Percentiles rank a stretch among this genome's conserved stretches.
These are phyloP conservation scores for Alces alces DNA, from an alignment of 2,113 vertebrate species.

Conservation along the genomic window DNA sequence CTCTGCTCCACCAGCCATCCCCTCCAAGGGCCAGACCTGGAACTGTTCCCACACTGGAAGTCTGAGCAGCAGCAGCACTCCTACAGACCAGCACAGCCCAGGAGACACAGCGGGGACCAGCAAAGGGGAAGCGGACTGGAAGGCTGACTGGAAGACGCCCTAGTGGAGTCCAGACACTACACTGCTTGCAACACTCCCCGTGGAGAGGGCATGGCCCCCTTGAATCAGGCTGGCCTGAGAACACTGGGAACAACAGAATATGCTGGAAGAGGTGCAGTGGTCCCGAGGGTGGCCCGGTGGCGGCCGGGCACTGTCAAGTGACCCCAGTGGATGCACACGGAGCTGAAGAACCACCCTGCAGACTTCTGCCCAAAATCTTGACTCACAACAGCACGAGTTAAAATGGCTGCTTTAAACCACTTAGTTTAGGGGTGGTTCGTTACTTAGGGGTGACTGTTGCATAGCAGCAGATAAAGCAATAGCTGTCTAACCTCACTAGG, in stretches of 20 bases:
- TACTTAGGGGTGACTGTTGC: not conserved
- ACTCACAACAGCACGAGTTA: accelerated
- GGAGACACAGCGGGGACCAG: not conserved
- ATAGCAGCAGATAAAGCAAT: not conserved
- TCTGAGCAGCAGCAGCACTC: not conserved
- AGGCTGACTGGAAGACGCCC: accelerated
- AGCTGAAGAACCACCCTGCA: not conserved
- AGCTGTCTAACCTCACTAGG: not conserved
- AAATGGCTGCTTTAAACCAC: not conserved
- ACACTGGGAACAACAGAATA: not conserved
- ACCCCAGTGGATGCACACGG: not conserved
- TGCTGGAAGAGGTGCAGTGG: not conserved
- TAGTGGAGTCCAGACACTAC: not conserved
- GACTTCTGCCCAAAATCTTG: not conserved
- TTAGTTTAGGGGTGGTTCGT: not conserved
- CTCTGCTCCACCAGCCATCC: accelerated
- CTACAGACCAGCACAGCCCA: not conserved
- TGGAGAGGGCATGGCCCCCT: not conserved
- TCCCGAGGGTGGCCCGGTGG: not conserved
- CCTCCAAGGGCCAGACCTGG: not conserved
- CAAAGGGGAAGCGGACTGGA: accelerated
- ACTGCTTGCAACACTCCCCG: accelerated
- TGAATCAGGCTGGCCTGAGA: not conserved
- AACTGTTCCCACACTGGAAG: not conserved
- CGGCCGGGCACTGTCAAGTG: accelerated